These are phyloP conservation scores for Melopsittacus undulatus DNA, from an alignment of 2,797 vertebrate genomes.

Conservation along the genomic window DNA sequence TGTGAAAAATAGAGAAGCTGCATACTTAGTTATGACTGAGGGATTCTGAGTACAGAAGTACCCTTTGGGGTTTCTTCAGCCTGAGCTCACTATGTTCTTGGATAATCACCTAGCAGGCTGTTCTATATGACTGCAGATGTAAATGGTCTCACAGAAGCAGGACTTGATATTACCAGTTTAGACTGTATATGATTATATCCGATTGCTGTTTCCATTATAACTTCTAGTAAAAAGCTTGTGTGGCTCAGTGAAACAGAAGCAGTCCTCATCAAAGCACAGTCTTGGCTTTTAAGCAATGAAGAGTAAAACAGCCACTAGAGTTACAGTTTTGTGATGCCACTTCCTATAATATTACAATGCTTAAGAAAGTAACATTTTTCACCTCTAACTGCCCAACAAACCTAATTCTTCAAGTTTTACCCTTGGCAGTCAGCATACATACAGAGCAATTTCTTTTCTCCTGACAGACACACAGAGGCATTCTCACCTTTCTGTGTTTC, in stretches of 20 bases:
- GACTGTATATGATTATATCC: background rate
- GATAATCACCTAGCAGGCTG: background rate
- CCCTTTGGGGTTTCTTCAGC: slow-evolving; percentile 6
- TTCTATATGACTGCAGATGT: background rate
- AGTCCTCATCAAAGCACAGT: background rate
- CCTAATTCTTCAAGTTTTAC: background rate
- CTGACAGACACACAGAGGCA: background rate
- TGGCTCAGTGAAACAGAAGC: background rate
- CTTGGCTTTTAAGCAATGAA: background rate
- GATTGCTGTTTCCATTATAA: background rate
- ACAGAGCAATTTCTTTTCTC: background rate
- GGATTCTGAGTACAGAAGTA: slow-evolving; percentile 1
- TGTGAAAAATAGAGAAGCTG: background rate
- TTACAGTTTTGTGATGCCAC: background rate
- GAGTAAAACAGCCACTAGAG: background rate
- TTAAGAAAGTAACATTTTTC: background rate
- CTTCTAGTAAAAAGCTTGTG: background rate
- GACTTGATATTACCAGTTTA: background rate
- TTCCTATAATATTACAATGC: background rate
- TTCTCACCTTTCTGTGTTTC: background rate
- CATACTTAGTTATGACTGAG: background rate
- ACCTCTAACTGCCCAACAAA: background rate
- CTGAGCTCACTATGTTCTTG: slow-evolving; percentile 19
- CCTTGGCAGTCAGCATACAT: background rate
- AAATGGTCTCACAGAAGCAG: background rate